Conservation (phyloP, 2,113 vertebrate species). For the Melospiza georgiana region DNA sequence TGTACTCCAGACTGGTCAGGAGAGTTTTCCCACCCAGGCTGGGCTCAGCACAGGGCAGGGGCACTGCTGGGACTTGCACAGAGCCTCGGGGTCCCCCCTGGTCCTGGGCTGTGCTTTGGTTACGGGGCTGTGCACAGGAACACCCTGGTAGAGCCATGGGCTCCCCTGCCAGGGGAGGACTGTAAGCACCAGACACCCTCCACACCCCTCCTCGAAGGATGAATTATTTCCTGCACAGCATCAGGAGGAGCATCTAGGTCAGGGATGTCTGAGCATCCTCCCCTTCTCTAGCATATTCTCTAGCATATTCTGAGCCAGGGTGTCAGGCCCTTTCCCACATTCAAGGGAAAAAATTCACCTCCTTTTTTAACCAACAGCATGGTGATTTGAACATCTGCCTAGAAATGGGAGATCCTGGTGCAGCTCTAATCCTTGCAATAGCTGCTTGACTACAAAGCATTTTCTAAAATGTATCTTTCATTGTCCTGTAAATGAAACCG, state of each 20-base stretch:
- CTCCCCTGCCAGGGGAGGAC: background rate
- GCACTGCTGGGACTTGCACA: background rate
- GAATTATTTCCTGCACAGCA: background rate
- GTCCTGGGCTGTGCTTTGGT: fast-evolving
- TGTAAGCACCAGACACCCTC: background rate
- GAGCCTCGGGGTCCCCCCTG: background rate
- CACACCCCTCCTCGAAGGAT: background rate
- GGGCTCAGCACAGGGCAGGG: background rate
- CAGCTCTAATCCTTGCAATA: background rate
- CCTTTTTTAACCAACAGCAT: background rate
- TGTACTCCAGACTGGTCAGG: background rate
- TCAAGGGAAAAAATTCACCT: background rate
- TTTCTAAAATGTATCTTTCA: background rate
- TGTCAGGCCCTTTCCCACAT: background rate
- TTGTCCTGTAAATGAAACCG: slow-evolving; percentile 11
- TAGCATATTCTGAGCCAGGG: background rate
- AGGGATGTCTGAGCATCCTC: background rate
- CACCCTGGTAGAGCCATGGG: background rate
- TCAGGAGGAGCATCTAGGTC: background rate
- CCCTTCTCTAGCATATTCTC: background rate
- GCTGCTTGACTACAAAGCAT: background rate
- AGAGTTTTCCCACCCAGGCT: background rate
- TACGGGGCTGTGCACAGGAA: background rate
- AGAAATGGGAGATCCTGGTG: background rate
- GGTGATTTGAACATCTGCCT: background rate